phyloP scores from a whole-genome alignment of 2,797 vertebrate species.

The Miichthys miiuy region DNA sequence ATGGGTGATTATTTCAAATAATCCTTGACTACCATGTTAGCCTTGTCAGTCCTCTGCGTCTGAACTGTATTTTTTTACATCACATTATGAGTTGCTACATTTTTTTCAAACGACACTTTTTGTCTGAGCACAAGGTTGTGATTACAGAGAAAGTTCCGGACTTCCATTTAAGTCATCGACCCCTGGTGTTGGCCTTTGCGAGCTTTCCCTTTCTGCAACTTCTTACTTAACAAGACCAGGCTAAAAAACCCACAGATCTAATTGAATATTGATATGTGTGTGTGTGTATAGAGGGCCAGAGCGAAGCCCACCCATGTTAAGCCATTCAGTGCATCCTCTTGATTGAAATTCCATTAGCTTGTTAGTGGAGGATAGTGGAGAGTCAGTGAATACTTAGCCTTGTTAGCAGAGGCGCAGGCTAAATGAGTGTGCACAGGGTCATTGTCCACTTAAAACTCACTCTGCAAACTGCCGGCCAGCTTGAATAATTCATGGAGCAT shows the following conservation, averaged over 20 bases:
- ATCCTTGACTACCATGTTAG: slow-evolving; percentile 27
- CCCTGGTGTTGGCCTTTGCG: slow-evolving; percentile 65
- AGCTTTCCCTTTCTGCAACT: slow-evolving; percentile 73
- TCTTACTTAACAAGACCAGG: slow-evolving; percentile 78
- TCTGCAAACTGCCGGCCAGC: slow-evolving; percentile 72
- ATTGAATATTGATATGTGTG: slow-evolving; percentile 85
- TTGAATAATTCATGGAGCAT: slow-evolving; percentile 84
- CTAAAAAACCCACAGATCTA: slow-evolving; percentile 78
- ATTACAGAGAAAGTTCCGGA: slow-evolving; percentile 63
- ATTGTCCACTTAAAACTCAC: slow-evolving; percentile 86
- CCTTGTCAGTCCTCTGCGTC: slow-evolving; percentile 19
- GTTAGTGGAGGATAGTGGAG: slow-evolving; percentile 82
- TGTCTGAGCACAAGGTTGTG: slow-evolving; percentile 56
- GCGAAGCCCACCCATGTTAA: slow-evolving; percentile 73
- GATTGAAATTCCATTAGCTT: slow-evolving; percentile 88
- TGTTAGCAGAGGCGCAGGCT: slow-evolving; percentile 82
- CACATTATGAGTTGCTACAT: slow-evolving; percentile 21
- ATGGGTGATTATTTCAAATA: slow-evolving; percentile 33
- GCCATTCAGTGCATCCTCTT: slow-evolving; percentile 82
- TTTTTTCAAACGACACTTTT: slow-evolving; percentile 37
- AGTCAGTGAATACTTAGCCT: slow-evolving; percentile 82
- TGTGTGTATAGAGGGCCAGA: slow-evolving; percentile 62
- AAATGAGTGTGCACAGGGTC: slow-evolving; percentile 85
- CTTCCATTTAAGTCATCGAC: slow-evolving; percentile 65
- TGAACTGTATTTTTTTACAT: slow-evolving; percentile 39